phyloP scores from a whole-genome alignment of 1,140 invertebrate genomes.

The Ctenoplectra terminalis region DNA sequence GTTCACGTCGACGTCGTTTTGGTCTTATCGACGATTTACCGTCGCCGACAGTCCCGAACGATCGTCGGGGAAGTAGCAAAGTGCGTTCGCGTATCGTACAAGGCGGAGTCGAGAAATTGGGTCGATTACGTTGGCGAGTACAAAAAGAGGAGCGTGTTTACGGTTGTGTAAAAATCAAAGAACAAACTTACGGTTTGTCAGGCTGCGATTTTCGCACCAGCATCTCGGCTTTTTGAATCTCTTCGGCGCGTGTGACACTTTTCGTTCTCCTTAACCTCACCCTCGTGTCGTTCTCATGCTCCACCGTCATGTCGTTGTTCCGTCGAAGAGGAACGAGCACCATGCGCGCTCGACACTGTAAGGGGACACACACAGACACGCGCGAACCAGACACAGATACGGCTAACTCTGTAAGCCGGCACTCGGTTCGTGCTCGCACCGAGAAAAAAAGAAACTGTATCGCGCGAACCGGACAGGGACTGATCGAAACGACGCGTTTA shows the following conservation, averaged over 20 bases:
- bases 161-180: neutral
- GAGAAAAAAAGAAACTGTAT: neutral
- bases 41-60: neutral
- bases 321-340: constrained; percentile 12
- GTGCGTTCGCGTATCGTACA: neutral
- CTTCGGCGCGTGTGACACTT: constrained; percentile 93
- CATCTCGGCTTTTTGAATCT: constrained; percentile 91
- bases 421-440: neutral
- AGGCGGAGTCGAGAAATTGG: neutral
- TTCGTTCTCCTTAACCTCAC: constrained; percentile 89
- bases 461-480: neutral
- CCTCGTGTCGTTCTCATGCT: constrained; percentile 73
- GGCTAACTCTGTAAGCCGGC: neutral
- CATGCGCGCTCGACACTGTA: constrained; percentile 25
- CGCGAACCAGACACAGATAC: neutral
- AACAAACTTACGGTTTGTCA: constrained; percentile 92
- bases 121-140: too few species aligned
- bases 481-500: neutral
- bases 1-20: neutral
- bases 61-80: neutral
- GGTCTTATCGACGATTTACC: too few species aligned
- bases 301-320: constrained; percentile 62
- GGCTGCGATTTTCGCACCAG: constrained; percentile 91
- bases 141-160: neutral
- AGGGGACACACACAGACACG: constrained; percentile 41